Evolutionary conservation across 1,140 invertebrate species (phyloP).

Genomic region (Yoshiicerus persimilis): DNA sequence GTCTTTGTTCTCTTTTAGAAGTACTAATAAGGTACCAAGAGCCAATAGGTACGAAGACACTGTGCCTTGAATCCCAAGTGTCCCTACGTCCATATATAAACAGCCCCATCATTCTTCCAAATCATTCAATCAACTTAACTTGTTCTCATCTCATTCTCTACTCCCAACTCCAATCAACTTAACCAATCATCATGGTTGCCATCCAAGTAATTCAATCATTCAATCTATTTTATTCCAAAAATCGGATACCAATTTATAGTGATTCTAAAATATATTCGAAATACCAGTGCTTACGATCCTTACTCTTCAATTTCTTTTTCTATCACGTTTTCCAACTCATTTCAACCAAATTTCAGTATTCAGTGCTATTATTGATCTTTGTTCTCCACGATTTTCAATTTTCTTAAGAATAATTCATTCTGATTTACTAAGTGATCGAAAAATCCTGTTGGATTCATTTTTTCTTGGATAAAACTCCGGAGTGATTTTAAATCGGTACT

Average conservation of each 20-base stretch:
- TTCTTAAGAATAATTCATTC: background rate
- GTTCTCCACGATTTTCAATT: too few relatives aligned
- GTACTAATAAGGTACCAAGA: background rate
- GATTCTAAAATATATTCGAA: background rate
- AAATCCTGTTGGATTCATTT: too few relatives aligned
- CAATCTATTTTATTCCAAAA: background rate
- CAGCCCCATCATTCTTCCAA: background rate
- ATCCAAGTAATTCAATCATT: background rate
- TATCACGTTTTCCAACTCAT: background rate
- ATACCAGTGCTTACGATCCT: background rate
- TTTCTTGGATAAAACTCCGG: too few relatives aligned
- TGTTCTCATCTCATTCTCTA: conserved; percentile 9
- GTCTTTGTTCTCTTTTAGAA: background rate
- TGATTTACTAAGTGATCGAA: too few relatives aligned
- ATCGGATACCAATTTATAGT: background rate
- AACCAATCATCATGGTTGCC: conserved; percentile 10
- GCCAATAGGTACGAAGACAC: background rate
- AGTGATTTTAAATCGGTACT: background rate
- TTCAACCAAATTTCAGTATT: background rate
- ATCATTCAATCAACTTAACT: conserved; percentile 13
- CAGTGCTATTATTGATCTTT: too few relatives aligned
- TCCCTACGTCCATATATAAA: conserved; percentile 16
- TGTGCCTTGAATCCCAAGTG: background rate
- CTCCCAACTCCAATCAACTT: background rate
- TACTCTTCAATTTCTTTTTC: background rate